These are phyloP conservation scores for Lutraria rhynchaena DNA, from an alignment of 1,140 invertebrate genomes.

Conservation along the genomic window DNA sequence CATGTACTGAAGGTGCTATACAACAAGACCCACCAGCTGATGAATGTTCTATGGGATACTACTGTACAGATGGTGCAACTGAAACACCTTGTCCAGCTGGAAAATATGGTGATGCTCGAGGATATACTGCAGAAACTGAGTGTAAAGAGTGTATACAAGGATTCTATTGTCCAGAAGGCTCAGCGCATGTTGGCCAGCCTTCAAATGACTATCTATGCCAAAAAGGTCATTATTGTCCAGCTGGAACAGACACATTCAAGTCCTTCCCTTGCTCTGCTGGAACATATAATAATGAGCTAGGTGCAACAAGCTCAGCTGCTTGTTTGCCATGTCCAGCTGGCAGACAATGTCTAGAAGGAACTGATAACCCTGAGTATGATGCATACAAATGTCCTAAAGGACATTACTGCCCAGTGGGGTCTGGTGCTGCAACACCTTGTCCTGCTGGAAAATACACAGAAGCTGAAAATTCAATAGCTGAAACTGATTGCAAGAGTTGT, in stretches of 20 bases:
- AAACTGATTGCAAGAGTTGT: slow-evolving; percentile 74
- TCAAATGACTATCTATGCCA: slow-evolving; percentile 72
- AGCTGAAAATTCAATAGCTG: slow-evolving; percentile 71
- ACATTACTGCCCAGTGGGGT: slow-evolving; percentile 68
- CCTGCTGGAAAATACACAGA: slow-evolving; percentile 78
- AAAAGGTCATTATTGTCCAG: slow-evolving; percentile 75
- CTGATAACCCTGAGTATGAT: slow-evolving; percentile 71
- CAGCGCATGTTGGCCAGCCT: slow-evolving; percentile 64
- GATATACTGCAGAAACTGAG: slow-evolving; percentile 60
- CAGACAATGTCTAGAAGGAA: slow-evolving; percentile 73
- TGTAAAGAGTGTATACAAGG: slow-evolving; percentile 75
- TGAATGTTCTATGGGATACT: slow-evolving; percentile 76
- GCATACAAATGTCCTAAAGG: slow-evolving; percentile 74
- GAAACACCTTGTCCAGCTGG: slow-evolving; percentile 73
- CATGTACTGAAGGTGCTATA: slow-evolving; percentile 76
- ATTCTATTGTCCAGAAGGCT: slow-evolving; percentile 77
- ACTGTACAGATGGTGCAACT: slow-evolving; percentile 73
- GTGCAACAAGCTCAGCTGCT: slow-evolving; percentile 60
- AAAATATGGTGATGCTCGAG: slow-evolving; percentile 73
- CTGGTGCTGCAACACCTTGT: slow-evolving; percentile 68
- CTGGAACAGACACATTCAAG: slow-evolving; percentile 71
- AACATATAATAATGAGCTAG: slow-evolving; percentile 70
- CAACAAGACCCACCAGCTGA: slow-evolving; percentile 66
- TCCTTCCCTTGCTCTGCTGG: slow-evolving; percentile 74
- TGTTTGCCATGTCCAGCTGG: slow-evolving; percentile 76